A percentile compares a stretch with the other conserved stretches of the same genome.
Evolutionary conservation across 2,888 invertebrate genomes (phyloP).

Genomic region (Drosophila tripunctata): DNA sequence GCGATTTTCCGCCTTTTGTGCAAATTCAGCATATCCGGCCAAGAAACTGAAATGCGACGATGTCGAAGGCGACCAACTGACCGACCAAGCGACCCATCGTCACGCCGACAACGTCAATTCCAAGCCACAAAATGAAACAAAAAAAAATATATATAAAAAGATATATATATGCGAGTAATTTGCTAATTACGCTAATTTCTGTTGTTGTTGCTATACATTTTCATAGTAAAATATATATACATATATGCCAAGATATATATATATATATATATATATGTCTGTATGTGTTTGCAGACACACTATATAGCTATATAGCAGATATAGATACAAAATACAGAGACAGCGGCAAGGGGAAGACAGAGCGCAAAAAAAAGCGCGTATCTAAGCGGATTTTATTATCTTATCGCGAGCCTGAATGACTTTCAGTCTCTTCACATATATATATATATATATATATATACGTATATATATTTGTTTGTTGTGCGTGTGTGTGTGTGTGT

Average conservation of each 20-base stretch:
- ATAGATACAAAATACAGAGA: conserved; percentile 14
- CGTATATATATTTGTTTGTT: conserved; percentile 7
- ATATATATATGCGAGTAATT: conserved; percentile 60
- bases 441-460: conserved; percentile 18
- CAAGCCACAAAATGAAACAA: conserved; percentile 62
- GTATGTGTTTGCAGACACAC: conserved; percentile 16
- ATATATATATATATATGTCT: not conserved
- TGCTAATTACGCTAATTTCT: conserved; percentile 79
- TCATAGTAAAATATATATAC: conserved; percentile 69
- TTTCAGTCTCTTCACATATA: conserved; percentile 32
- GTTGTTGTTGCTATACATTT: conserved; percentile 71
- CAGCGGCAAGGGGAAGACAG: too few species aligned
- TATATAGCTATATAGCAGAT: conserved; percentile 8
- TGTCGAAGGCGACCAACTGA: conserved; percentile 51
- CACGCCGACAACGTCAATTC: conserved; percentile 55
- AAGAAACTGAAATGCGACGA: conserved; percentile 76
- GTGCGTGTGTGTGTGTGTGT: conserved; percentile 30
- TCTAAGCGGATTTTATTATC: conserved; percentile 79
- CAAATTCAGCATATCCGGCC: conserved; percentile 81
- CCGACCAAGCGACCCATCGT: conserved; percentile 41
- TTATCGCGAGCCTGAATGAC: conserved; percentile 71
- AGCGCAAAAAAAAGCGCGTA: conserved; percentile 67
- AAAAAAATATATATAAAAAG: conserved; percentile 16
- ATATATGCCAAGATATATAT: not conserved
- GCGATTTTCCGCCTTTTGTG: conserved; percentile 71